Base-by-base conservation (phyloP, 2,113 vertebrate genomes). In the Gallinago jamesoni region DNA sequence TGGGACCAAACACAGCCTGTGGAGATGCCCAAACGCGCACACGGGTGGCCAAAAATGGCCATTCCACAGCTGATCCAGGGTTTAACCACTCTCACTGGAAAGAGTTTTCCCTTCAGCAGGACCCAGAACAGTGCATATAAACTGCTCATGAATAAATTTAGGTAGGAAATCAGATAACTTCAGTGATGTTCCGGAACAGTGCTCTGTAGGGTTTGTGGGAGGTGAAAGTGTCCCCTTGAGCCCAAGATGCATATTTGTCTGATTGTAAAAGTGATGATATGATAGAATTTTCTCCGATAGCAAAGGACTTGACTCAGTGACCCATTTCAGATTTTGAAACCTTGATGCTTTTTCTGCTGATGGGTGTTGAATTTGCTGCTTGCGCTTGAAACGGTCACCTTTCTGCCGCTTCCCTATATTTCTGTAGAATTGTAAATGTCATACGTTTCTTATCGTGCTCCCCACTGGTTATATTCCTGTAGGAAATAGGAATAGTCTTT, bases 1-100 rank as follows among this genome's bases (percentile, higher is more conserved):
- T 52, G 30, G 63, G 84, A 59, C 39, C 39, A 52, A 69, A 25
- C 0, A 0, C 0, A 3, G 31, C 30, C 31, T 1, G 2, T 14
- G 20, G 50, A 73, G 37, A 41, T 48, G 39, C 25, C 52, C 47
- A 13, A 6, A 68, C 31, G 18, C 8, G 10, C 50, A 35, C 25
- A 7, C 6, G 37, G 3, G 14, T 48, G 63, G 1, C 52, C 27
- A 62, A 73, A 73, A 85, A 52, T 6, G 18, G 48, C 4, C 15
- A 30, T 67, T 77, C 15, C 53, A 25, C 64, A 52, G 5, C 64
- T 56, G 59, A 62, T 45, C 53, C 53, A 55, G 18, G 20, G 41
- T 33, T 89, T 82, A 82, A 60, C 24, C 33, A 6, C 23, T 77
- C 12, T n/a, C 33, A 5, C 33, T 73, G 47, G 55, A 27, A 67